Conservation (phyloP, 2,888 invertebrate genomes). For the Artemia sp. region DNA sequence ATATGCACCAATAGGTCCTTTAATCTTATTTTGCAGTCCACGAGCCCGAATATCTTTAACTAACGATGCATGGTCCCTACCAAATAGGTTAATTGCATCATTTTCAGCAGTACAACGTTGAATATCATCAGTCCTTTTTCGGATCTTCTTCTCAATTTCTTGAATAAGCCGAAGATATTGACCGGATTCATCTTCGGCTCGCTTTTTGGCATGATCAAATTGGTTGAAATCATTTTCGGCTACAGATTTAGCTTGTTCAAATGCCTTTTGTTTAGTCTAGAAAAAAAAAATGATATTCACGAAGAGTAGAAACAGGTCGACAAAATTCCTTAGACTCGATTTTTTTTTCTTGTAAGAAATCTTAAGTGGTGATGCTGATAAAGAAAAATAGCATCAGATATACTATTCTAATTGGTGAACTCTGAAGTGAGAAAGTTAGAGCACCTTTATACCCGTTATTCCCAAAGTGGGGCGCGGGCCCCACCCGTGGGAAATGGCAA, state of each 20-base stretch:
- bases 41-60: neutral
- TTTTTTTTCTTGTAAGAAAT: no score
- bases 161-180: neutral
- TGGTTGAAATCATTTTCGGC: conserved; percentile 8
- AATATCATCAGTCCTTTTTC: neutral
- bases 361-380: no score
- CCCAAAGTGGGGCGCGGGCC: no score
- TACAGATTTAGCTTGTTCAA: neutral
- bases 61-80: neutral
- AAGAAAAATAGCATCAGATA: no score
- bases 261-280: neutral
- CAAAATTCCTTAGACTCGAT: no score
- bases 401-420: no score
- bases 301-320: no score
- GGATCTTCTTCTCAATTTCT: neutral
- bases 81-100: neutral
- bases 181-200: neutral
- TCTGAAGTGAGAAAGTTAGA: no score
- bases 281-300: neutral
- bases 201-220: neutral
- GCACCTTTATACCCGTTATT: no score
- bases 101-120: neutral
- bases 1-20: conserved; percentile 40
- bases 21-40: neutral
- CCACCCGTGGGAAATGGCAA: no score